Evolutionary conservation across 2,888 invertebrate genomes (phyloP).

Genomic region (Lasioglossum lativentre): DNA sequence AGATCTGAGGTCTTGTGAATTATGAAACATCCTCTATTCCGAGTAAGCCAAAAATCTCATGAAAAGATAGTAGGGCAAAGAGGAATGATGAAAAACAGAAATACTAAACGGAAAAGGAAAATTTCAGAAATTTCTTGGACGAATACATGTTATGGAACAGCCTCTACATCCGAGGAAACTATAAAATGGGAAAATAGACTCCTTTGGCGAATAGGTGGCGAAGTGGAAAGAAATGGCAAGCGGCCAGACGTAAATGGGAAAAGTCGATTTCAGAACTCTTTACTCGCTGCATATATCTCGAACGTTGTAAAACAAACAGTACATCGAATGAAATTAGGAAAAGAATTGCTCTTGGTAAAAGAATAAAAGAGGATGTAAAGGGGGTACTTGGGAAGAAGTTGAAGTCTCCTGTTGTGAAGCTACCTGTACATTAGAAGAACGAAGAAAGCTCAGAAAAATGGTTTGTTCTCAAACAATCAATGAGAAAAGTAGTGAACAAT

Average conservation of each 20-base stretch:
- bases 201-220: neutral
- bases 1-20: neutral
- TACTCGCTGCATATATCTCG: neutral
- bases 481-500: neutral
- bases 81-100: neutral
- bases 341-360: neutral
- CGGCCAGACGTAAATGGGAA: neutral
- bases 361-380: neutral
- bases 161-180: neutral
- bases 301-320: neutral
- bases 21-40: neutral
- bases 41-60: neutral
- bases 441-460: no score
- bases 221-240: neutral
- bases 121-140: neutral
- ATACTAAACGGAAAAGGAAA: neutral
- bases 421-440: neutral
- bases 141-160: neutral
- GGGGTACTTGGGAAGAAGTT: neutral
- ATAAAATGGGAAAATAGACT: neutral
- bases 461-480: no score
- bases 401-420: neutral
- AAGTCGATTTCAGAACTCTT: neutral
- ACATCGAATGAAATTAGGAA: neutral
- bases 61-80: neutral